Percentiles rank a stretch among this genome's conserved stretches.
Evolutionary conservation across 2,888 invertebrate genomes (phyloP).

Genomic region (Automeris io): DNA sequence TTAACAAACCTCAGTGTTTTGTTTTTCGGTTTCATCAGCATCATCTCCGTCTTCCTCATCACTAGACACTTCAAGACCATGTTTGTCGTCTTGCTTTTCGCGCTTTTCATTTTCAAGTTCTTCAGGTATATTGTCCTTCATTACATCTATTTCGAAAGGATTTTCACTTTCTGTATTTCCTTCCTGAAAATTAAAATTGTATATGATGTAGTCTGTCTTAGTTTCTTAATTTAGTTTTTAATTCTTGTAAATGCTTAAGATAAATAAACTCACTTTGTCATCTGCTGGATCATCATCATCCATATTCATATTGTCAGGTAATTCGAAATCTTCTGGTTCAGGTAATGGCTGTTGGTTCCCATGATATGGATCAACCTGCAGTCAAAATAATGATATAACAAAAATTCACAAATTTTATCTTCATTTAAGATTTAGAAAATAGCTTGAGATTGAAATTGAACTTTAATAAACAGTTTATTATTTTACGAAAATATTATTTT

Average conservation of each 20-base stretch:
- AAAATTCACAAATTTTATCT: neutral
- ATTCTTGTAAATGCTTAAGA: neutral
- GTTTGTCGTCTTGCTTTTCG: constrained; percentile 48
- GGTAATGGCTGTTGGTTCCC: constrained; percentile 86
- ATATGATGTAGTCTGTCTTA: neutral
- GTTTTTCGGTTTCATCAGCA: constrained; percentile 32
- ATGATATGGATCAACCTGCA: constrained; percentile 85
- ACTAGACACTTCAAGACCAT: constrained; percentile 66
- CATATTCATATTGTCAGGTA: constrained; percentile 90
- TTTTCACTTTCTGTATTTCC: constrained; percentile 82
- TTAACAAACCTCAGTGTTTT: constrained; percentile 28
- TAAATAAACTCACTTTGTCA: constrained; percentile 21
- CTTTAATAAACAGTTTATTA: too few species aligned
- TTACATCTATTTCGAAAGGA: constrained; percentile 90
- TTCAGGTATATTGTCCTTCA: constrained; percentile 78
- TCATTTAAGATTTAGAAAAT: neutral
- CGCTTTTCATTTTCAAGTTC: constrained; percentile 53
- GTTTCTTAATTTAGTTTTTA: neutral
- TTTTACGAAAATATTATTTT: neutral
- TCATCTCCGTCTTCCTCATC: constrained; percentile 60
- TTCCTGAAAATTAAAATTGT: constrained; percentile 34
- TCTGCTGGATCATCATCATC: constrained; percentile 82
- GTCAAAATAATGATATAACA: neutral
- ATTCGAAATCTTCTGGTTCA: constrained; percentile 90
- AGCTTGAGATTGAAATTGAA: neutral